These are phyloP conservation scores for Trachymyrmex septentrionalis DNA, from an alignment of 1,140 invertebrate species.

Conservation along the genomic window DNA sequence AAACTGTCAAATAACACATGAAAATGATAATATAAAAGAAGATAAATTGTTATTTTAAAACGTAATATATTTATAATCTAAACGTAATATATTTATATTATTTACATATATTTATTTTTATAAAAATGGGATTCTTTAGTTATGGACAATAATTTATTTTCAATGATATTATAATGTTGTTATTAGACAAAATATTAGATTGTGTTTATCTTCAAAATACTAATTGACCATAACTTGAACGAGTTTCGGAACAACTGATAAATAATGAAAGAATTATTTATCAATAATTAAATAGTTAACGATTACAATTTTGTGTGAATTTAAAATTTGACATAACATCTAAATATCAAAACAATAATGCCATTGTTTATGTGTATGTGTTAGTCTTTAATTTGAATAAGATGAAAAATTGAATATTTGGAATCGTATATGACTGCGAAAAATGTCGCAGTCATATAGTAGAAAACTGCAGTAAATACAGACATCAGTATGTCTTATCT, in stretches of 20 bases:
- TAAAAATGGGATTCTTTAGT: neutral
- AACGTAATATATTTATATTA: neutral
- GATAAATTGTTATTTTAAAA: neutral
- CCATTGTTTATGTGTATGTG: too few relatives aligned
- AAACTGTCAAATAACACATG: neutral
- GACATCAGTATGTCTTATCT: constrained; percentile 60
- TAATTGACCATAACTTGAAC: neutral
- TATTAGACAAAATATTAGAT: neutral
- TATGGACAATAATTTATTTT: neutral
- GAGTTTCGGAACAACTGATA: neutral
- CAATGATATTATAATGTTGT: neutral
- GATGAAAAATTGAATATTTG: neutral
- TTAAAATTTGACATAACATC: neutral
- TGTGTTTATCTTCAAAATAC: neutral
- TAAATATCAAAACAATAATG: neutral
- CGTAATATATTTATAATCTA: neutral
- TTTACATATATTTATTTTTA: neutral
- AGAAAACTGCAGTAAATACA: constrained; percentile 24
- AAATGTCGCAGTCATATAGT: neutral
- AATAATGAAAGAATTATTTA: constrained; percentile 1
- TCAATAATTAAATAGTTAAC: neutral
- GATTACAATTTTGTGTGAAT: constrained; percentile 1
- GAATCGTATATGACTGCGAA: neutral
- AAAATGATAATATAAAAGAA: constrained; percentile 20
- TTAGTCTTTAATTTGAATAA: neutral